Percentiles rank a stretch among this genome's conserved stretches.
Evolutionary conservation across 2,113 vertebrate species (phyloP).

Genomic region (Brachyistius frenatus): DNA sequence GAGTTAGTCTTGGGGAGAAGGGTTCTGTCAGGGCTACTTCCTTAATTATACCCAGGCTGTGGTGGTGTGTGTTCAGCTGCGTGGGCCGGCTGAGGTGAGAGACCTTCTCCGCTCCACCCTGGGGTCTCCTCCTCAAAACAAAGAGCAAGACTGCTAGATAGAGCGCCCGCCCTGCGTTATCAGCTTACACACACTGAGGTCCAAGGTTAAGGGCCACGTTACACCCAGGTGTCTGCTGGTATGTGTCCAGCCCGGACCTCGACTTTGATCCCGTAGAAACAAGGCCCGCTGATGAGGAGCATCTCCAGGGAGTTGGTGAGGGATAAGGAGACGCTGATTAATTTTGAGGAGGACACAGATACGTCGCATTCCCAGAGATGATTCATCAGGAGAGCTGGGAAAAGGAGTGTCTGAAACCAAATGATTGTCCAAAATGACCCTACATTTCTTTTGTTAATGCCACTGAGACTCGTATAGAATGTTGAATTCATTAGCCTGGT

Average conservation of each 20-base stretch:
- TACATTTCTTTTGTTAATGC: conserved; percentile 59
- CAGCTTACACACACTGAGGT: conserved; percentile 73
- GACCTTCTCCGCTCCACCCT: conserved; percentile 64
- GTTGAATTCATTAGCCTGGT: conserved; percentile 13
- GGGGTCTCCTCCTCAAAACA: conserved; percentile 69
- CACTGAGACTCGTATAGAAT: conserved; percentile 29
- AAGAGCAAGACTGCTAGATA: conserved; percentile 57
- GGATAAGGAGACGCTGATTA: conserved; percentile 73
- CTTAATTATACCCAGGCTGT: conserved; percentile 77
- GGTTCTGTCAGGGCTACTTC: conserved; percentile 58
- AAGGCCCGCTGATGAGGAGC: conserved; percentile 56
- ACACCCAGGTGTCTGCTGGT: conserved; percentile 73
- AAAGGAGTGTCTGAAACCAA: conserved; percentile 49
- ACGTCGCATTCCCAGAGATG: conserved; percentile 63
- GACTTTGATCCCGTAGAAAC: conserved; percentile 62
- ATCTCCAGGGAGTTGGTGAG: conserved; percentile 68
- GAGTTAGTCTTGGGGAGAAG: conserved; percentile 28
- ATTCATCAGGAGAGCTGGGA: conserved; percentile 51
- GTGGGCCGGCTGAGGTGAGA: conserved; percentile 67
- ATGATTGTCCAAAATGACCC: conserved; percentile 33
- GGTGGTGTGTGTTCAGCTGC: conserved; percentile 82
- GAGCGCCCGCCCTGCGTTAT: conserved; percentile 59
- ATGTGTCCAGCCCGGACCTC: conserved; percentile 60
- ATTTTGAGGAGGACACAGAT: conserved; percentile 64
- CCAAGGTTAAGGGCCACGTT: conserved; percentile 75